Evolutionary conservation across 2,113 vertebrate genomes (phyloP), one percentile per base, ranked within the genome.

Genomic region (Monopterus albus): DNA sequence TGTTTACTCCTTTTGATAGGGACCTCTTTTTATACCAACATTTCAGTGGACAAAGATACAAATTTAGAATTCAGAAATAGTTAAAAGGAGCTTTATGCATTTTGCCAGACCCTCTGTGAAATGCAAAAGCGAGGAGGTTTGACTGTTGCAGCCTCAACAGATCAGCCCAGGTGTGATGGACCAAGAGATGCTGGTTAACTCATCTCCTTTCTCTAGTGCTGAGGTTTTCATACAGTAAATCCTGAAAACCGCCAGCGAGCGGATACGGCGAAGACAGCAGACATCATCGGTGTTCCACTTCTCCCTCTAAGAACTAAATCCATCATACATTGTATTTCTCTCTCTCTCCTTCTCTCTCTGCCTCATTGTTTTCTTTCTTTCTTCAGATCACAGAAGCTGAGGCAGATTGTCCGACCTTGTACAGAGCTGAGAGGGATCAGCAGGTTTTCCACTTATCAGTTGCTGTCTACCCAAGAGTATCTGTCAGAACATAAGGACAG

Each of bases 271-370:
- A 42, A 72, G 83, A 81, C 62, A 33, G 73, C 21, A 14, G 71
- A 78, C 74, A 66, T 71, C 81, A 81, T 59, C 67, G 46, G 71
- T 82, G 81, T 81, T 86, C 56, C 45, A 25, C 81, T 60, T 61
- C 72, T 69, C 36, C 60, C 20, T 28, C 70, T 83, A 46, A 85
- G 74, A 84, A 75, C 77, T 82, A 74, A 87, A 85, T 85, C 83
- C 78, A 76, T 78, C 77, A 59, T 39, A 66, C 43, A 40, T 52
- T 75, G 74, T 78, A 33, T 79, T 62, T 61, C 33, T 70, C 57
- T 36, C 11, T 36, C 25, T 8, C 13, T 60, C 23, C n/a, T n/a
- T n/a, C n/a, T n/a, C n/a, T 46, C 25, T 29, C 2, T 15, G 0
- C 14, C 4, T 7, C 2, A 28, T 29, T 23, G 26, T 45, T 69